A percentile compares a stretch with the other conserved stretches of the same genome.
Conservation (phyloP, 2,797 vertebrate species). For the Myioborus melanocephalus region DNA sequence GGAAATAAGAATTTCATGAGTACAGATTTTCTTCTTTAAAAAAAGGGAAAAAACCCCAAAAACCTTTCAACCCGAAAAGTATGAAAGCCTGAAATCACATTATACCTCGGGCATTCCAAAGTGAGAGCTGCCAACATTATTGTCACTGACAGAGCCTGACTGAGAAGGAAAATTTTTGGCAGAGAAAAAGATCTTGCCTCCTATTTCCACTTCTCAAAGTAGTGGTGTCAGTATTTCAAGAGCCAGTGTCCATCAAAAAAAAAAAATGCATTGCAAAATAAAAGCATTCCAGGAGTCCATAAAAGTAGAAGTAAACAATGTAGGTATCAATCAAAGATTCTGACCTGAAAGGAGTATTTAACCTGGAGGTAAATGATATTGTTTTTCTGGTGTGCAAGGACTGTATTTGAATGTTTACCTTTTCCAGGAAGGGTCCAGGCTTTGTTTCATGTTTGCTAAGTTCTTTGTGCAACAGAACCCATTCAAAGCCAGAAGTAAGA, state of each 20-base stretch:
- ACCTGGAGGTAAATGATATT: not conserved
- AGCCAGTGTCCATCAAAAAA: not conserved
- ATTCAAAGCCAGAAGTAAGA: not conserved
- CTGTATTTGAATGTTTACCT: not conserved
- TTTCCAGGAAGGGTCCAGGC: not conserved
- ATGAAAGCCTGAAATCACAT: constrained; percentile 56
- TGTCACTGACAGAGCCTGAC: constrained; percentile 51
- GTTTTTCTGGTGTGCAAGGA: not conserved
- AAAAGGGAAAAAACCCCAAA: accelerated
- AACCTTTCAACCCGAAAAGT: not conserved
- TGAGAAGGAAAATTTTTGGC: constrained; percentile 53
- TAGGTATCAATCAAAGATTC: constrained; percentile 2
- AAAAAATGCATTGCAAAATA: constrained; percentile 23
- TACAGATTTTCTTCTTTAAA: not conserved
- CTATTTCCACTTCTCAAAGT: constrained; percentile 44
- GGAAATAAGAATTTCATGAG: not conserved
- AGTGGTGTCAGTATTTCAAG: constrained; percentile 60
- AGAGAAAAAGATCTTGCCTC: constrained; percentile 46
- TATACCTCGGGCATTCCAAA: constrained; percentile 58
- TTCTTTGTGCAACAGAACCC: accelerated
- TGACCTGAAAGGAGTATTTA: constrained; percentile 18
- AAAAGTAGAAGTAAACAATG: constrained; percentile 41
- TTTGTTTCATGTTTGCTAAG: not conserved
- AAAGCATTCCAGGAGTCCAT: constrained; percentile 32
- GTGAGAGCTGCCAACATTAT: constrained; percentile 32